A percentile compares a stretch with the other conserved stretches of the same genome.
Conservation (phyloP, 1,140 invertebrate genomes). For the Neotoxoptera formosana region DNA sequence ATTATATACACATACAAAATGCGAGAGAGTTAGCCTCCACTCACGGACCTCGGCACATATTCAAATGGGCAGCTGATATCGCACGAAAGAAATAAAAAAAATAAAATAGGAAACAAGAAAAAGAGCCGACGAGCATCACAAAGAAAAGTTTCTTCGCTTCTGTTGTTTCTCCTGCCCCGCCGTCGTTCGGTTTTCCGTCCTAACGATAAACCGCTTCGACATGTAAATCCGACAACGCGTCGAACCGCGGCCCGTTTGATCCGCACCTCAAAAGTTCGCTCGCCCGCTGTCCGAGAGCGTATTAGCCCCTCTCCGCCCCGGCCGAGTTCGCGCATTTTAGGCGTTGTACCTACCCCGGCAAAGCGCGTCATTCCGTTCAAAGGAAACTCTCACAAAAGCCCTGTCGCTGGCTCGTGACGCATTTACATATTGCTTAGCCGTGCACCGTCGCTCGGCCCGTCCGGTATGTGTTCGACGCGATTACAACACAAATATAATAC, state of each 20-base stretch:
- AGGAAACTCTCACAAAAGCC: constrained; percentile 28
- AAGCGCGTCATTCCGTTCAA: neutral
- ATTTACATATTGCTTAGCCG: constrained; percentile 35
- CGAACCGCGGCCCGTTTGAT: constrained; percentile 34
- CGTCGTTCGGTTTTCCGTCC: too few species aligned
- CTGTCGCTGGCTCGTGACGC: neutral
- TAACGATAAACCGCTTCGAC: constrained; percentile 46
- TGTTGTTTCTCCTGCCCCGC: neutral
- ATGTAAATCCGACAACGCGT: constrained; percentile 49
- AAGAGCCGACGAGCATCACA: neutral
- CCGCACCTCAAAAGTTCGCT: neutral
- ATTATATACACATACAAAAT: neutral
- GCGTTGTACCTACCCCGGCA: neutral
- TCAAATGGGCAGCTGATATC: constrained; percentile 22
- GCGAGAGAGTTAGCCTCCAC: neutral
- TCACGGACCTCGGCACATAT: neutral
- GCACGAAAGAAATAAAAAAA: neutral
- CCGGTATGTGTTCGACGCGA: neutral
- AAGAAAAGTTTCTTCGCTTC: constrained; percentile 13
- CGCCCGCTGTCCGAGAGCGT: neutral
- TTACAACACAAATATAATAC: neutral
- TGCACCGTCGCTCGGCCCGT: neutral
- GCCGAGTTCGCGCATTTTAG: neutral
- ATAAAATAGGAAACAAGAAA: neutral
- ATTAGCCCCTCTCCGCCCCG: neutral